Conservation (phyloP, 2,113 vertebrate genomes). For the Brevimyrus niger region DNA sequence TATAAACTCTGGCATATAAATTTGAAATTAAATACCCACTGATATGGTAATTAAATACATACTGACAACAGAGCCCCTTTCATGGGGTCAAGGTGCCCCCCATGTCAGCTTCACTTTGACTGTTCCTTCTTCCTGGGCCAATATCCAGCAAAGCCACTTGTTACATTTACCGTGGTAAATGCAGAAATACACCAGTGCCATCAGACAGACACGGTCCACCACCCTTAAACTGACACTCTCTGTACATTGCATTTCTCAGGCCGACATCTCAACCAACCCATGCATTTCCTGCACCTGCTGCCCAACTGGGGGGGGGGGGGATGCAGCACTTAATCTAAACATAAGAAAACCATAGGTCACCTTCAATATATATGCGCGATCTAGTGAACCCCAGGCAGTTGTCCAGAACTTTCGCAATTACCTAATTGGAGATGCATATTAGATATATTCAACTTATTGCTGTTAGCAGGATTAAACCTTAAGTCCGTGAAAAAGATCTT, state of each 20-base stretch:
- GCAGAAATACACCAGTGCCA: neutral
- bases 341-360: neutral
- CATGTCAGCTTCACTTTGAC: neutral
- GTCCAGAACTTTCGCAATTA: neutral
- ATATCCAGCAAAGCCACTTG: neutral
- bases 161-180: neutral
- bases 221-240: neutral
- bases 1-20: neutral
- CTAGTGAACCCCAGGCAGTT: neutral
- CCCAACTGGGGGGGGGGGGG: neutral
- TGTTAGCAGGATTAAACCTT: neutral
- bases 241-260: neutral
- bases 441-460: neutral
- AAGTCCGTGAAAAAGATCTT: neutral
- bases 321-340: neutral
- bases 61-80: neutral
- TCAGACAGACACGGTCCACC: neutral
- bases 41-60: constrained; percentile 1
- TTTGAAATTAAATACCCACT: neutral
- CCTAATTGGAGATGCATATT: neutral
- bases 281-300: neutral
- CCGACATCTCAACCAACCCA: neutral
- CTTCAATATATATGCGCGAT: neutral
- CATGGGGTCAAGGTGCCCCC: neutral
- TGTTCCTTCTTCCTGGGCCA: neutral